Conservation (phyloP, 2,888 invertebrate species). For the Sarcophaga caerulescens region DNA sequence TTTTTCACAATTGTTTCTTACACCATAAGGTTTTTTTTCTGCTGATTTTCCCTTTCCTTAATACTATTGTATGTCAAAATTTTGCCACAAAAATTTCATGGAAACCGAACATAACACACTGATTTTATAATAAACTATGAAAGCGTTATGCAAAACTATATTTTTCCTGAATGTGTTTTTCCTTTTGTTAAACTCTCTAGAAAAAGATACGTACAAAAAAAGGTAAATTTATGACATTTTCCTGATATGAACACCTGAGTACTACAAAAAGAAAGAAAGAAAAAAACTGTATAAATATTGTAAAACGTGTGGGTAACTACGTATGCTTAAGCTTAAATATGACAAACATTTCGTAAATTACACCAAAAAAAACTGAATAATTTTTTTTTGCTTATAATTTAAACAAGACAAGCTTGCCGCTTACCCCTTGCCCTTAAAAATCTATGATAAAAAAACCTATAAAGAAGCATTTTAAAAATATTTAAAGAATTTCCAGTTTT, state of each 20-base stretch:
- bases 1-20: too few species aligned
- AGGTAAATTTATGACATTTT: constrained; percentile 50
- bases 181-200: background rate
- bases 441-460: background rate
- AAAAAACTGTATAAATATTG: too few species aligned
- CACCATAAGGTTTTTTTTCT: background rate
- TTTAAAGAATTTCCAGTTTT: background rate
- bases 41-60: background rate
- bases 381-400: too few species aligned
- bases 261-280: background rate
- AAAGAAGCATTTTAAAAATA: background rate
- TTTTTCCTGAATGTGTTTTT: background rate
- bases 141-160: constrained; percentile 45
- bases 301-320: background rate
- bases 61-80: constrained; percentile 46
- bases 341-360: too few species aligned
- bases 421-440: too few species aligned
- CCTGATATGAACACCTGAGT: constrained; percentile 54
- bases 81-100: constrained; percentile 15
- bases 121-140: constrained; percentile 29
- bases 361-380: too few species aligned
- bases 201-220: background rate
- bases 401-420: too few species aligned
- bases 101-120: constrained; percentile 31
- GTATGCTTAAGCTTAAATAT: too few species aligned